phyloP scores from a whole-genome alignment of 2,888 invertebrate species.

The Blera fallax region DNA sequence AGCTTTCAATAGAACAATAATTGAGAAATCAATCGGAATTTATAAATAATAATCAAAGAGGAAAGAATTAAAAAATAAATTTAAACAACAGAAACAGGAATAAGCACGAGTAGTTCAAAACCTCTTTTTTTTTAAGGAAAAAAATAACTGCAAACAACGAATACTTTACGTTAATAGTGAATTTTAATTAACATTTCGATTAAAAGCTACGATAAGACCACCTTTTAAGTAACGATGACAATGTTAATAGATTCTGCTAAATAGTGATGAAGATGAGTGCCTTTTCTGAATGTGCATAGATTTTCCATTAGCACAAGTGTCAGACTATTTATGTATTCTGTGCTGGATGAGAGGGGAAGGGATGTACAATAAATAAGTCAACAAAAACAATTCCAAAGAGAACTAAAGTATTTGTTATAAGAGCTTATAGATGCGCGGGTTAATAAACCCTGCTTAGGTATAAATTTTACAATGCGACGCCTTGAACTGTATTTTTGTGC shows the following conservation, averaged over 20 bases:
- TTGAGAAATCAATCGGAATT: conserved; percentile 17
- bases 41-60: not conserved
- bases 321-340: not conserved
- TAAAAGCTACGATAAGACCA: conserved; percentile 4
- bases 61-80: not conserved
- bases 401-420: too few relatives aligned
- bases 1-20: not conserved
- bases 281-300: not conserved
- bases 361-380: too few relatives aligned
- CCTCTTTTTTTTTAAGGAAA: not conserved
- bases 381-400: too few relatives aligned
- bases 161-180: not conserved
- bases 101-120: not conserved
- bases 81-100: not conserved
- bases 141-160: too few relatives aligned
- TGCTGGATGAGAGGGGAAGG: too few relatives aligned
- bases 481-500: too few relatives aligned
- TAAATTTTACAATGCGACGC: too few relatives aligned
- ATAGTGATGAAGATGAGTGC: not conserved
- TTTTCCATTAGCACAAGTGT: not conserved
- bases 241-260: not conserved
- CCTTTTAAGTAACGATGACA: not conserved
- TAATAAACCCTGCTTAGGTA: too few relatives aligned
- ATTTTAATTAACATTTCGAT: conserved; percentile 15
- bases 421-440: too few relatives aligned